Conservation (phyloP, 2,888 invertebrate genomes). For the Nomada ruficornis region DNA sequence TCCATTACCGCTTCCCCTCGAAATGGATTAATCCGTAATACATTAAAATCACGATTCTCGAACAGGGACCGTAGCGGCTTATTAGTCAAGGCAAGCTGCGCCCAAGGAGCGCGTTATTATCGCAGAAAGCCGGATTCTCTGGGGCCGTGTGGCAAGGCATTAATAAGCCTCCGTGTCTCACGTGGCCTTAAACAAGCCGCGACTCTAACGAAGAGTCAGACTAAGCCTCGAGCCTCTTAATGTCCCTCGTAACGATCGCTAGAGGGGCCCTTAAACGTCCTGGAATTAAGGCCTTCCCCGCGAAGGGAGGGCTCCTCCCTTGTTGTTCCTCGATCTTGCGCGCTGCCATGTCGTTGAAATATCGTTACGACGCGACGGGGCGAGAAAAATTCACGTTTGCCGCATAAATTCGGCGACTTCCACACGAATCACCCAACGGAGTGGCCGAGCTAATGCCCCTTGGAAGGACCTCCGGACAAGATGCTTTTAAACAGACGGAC, state of each 20-base stretch:
- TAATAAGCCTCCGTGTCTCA: slow-evolving; percentile 61
- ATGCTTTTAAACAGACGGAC: slow-evolving; percentile 20
- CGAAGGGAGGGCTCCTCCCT: slow-evolving; percentile 5
- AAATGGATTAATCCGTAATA: too few species aligned
- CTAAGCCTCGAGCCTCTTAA: slow-evolving; percentile 47
- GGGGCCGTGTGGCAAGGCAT: slow-evolving; percentile 43
- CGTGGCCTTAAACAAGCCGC: slow-evolving; percentile 56
- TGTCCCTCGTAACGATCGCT: slow-evolving; percentile 60
- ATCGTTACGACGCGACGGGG: slow-evolving; percentile 48
- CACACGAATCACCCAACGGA: neutral
- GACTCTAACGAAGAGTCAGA: slow-evolving; percentile 44
- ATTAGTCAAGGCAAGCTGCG: neutral
- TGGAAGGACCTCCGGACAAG: neutral
- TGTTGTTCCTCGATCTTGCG: slow-evolving; percentile 26
- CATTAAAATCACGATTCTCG: too few species aligned
- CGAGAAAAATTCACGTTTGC: slow-evolving; percentile 58
- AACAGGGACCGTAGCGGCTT: too few species aligned
- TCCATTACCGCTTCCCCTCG: too few species aligned
- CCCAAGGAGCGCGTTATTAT: slow-evolving; percentile 55
- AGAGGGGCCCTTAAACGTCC: slow-evolving; percentile 55
- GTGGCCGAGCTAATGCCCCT: slow-evolving; percentile 8
- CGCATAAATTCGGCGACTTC: neutral
- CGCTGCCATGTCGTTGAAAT: slow-evolving; percentile 44
- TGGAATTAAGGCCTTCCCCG: slow-evolving; percentile 54
- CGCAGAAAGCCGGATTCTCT: slow-evolving; percentile 50